Base-by-base conservation (phyloP, 1,140 invertebrate species). In the Chrysomallon squamiferum region DNA sequence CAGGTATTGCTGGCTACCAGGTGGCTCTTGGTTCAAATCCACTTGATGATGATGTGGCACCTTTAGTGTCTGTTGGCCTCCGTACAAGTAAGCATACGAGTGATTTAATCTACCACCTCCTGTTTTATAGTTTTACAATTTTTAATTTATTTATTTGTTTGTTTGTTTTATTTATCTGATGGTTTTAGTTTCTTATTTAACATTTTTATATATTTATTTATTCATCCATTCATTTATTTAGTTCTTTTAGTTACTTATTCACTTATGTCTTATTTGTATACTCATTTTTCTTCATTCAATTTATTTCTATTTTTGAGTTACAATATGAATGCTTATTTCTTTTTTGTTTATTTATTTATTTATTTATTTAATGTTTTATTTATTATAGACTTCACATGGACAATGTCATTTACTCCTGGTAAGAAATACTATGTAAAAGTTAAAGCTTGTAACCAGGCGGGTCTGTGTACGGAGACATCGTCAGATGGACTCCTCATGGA, bases 401-500 rank as follows among this genome's bases (percentile, higher is more conserved):
- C 41, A 32, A 49, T 47, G 22, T 52, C 54, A 25, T 62, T 68
- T 22, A n/a, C 30, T 2, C 59, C 61, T 15, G 68, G 72, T 2
- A 45, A 52, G 22, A 57, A 49, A 7, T 69, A 69, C 38, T 73
- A 64, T 59, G 49, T 38, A 22, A 74, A 54, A 20, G 68, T 74
- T 13, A 32, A 66, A 43, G 73, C 73, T 1, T 75, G 73, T 59
- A 75, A 75, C 54, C 33, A 63, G 30, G 70, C 70, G 18, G 47
- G 45, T n/a, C 54, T 75, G 5, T 75, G 73, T 62, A 60, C 47
- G 9, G 50, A 29, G 18, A 54, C 43, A 33, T 50, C 68, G 60
- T 75, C 73, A 9, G 63, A 67, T 57, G 68, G 73, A 15, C 27
- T 75, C 33, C 59, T 66, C 11, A 59, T 66, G 20, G 73, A 74